Evolutionary conservation across 1,140 invertebrate genomes (phyloP).

Genomic region (Drosophila ironensis): DNA sequence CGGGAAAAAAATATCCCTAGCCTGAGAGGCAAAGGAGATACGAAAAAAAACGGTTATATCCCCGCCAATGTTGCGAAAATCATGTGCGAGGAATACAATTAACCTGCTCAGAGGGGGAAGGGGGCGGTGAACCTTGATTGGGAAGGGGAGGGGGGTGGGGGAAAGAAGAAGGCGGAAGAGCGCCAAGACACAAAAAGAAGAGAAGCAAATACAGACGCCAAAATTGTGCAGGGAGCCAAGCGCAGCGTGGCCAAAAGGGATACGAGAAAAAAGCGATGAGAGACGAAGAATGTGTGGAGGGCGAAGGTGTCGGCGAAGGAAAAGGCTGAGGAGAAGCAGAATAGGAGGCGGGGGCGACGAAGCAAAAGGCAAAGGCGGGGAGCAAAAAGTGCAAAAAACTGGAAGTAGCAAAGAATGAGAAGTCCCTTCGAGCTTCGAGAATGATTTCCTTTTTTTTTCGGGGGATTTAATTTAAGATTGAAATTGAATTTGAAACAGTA

Average conservation of each 20-base stretch:
- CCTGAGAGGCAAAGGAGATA: slow-evolving; percentile 25
- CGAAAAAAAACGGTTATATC: slow-evolving; percentile 13
- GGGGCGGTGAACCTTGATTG: too few relatives aligned
- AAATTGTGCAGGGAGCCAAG: slow-evolving; percentile 35
- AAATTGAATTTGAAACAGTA: too few relatives aligned
- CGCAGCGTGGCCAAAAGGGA: slow-evolving; percentile 41
- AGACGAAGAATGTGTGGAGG: slow-evolving; percentile 13
- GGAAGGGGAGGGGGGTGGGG: too few relatives aligned
- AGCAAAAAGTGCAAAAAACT: background rate
- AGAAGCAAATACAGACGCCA: slow-evolving; percentile 42
- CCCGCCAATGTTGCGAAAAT: background rate
- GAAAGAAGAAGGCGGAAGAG: slow-evolving; percentile 30
- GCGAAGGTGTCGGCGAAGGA: too few relatives aligned
- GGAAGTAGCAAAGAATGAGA: background rate
- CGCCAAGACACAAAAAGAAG: slow-evolving; percentile 37
- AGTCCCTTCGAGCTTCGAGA: background rate
- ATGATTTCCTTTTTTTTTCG: too few relatives aligned
- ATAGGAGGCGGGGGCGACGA: too few relatives aligned
- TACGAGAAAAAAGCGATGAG: slow-evolving; percentile 33
- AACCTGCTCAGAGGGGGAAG: background rate
- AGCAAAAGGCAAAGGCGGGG: background rate
- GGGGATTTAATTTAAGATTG: too few relatives aligned
- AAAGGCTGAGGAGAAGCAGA: too few relatives aligned
- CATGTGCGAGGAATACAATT: slow-evolving; percentile 8
- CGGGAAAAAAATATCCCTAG: slow-evolving; percentile 41